Base-by-base conservation (phyloP, 2,888 invertebrate genomes). In the Saturnia japonica region DNA sequence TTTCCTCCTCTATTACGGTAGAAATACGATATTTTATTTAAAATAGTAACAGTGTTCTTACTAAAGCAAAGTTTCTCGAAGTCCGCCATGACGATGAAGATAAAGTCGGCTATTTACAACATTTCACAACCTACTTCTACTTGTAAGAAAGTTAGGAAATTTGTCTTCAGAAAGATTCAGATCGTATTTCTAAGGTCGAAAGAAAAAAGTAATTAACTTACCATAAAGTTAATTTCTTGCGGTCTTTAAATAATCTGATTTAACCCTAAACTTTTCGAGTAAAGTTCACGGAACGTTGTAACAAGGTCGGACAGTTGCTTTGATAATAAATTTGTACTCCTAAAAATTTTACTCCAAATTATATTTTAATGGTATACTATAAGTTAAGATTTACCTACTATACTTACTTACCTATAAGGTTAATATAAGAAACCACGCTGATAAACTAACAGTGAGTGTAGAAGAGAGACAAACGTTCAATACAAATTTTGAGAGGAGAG, bases 151-250 rank as follows among this genome's bases (percentile, higher is more conserved):
- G 64, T 64, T 67, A 43, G 22, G 34, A 70, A 70, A 54, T 70
- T 70, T 40, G 25, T 64, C 64, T 69, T 67, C 54, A 54, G 66
- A 64, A 66, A 67, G 70, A 42, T 51, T 70, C 67, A 64, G 66
- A 54, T 47, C 66, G 64, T 57, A 70, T 66, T 67, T 12, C 66
- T 54, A 25, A 54, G 54, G 66, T 67, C 64, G 62, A 67, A 68
- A 68, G 68, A 68, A 71, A 71, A 71, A 71, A 45, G 71, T 71
- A 71, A 71, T 71, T 71, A 71, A 71, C 68, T 71, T 71, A 51
- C 68, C 68, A 71, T 71, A 71, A 68, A 71, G 71, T 71, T 71
- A 71, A 71, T 71, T 71, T 71, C 62, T 68, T 71, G 71, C 64
- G 71, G 71, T 68, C 71, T 68, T 71, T 71, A 68, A 68, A 71